A percentile compares a stretch with the other conserved stretches of the same genome.
Evolutionary conservation across 2,797 vertebrate species (phyloP).

Genomic region (Tachyglossus aculeatus): DNA sequence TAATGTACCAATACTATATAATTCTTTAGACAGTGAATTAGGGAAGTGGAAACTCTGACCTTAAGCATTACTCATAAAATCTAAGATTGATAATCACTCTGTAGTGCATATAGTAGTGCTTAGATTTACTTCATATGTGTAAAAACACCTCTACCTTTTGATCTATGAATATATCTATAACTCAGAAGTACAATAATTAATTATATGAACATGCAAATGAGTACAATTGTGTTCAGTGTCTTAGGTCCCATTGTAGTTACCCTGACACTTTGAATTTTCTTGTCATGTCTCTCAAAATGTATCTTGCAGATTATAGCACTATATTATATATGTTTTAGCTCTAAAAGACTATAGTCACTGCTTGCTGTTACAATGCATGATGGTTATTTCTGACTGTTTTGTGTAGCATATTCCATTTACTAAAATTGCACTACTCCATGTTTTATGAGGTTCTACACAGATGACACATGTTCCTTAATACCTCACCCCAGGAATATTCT

Average conservation of each 20-base stretch:
- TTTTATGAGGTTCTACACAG: slow-evolving; percentile 39
- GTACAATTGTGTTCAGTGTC: not conserved
- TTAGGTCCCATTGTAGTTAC: not conserved
- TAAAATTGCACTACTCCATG: not conserved
- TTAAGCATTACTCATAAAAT: too few relatives aligned
- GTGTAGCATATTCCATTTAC: slow-evolving; percentile 32
- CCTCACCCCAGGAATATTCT: slow-evolving; percentile 7
- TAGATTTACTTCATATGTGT: not conserved
- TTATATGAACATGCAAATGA: not conserved
- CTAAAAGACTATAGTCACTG: not conserved
- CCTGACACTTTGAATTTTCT: not conserved
- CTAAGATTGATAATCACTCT: too few relatives aligned
- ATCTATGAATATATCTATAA: not conserved
- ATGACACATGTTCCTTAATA: slow-evolving; percentile 46
- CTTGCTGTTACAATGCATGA: slow-evolving; percentile 10
- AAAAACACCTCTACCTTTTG: not conserved
- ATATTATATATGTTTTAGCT: slow-evolving; percentile 33
- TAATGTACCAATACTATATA: too few relatives aligned
- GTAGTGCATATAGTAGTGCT: too few relatives aligned
- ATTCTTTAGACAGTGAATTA: too few relatives aligned
- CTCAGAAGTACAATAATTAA: not conserved
- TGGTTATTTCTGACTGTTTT: slow-evolving; percentile 22
- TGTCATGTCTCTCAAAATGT: slow-evolving; percentile 30
- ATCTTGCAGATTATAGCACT: slow-evolving; percentile 17
- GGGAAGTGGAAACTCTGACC: too few relatives aligned